Evolutionary conservation across 1,140 invertebrate species (phyloP), one percentile per base, ranked within the genome.

Genomic region (Zeugodacus cucurbitae): DNA sequence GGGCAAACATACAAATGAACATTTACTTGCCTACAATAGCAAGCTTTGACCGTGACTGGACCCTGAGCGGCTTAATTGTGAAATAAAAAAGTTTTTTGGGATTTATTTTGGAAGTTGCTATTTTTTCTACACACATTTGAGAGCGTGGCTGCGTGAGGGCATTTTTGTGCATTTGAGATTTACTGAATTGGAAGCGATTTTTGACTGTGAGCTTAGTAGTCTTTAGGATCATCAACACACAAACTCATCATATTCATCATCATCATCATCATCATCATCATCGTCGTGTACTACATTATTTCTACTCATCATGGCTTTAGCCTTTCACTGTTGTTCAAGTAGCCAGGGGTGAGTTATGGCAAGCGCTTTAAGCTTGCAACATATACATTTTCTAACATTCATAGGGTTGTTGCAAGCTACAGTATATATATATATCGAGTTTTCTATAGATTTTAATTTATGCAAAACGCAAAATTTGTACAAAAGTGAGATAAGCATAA

Each of bases 401-500:
- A 54, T 26, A 48, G 74, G 74, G 74, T 82, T 44, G 74, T n/a
- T 82, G 37, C 11, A 26, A 10, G 22, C 20, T 48, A 48, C 5
- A 8, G 4, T 26, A 20, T 48, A 78, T 82, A 17, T 41, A 22
- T 37, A 4, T 74, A 41, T 41, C 26, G 67, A 41, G 22, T 22
- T 41, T 74, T 74, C 17, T 22, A n/a, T 82, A n/a, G n/a, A 48
- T 82, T 82, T 82, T 82, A 82, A 82, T 82, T 82, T 82, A 82
- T 82, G 74, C 74, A 82, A 82, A 82, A 82, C 26, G 74, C 74
- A 82, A 82, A 82, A 82, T 82, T 82, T 82, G 37, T 82, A 48
- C 41, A 82, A 82, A 82, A 82, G n/a, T 82, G 74, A 82, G 74
- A 82, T 82, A 54, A 82, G 74, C 74, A 82, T 82, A 82, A n/a